Evolutionary conservation across 2,797 vertebrate species (phyloP).

Genomic region (Okamejei kenojei): DNA sequence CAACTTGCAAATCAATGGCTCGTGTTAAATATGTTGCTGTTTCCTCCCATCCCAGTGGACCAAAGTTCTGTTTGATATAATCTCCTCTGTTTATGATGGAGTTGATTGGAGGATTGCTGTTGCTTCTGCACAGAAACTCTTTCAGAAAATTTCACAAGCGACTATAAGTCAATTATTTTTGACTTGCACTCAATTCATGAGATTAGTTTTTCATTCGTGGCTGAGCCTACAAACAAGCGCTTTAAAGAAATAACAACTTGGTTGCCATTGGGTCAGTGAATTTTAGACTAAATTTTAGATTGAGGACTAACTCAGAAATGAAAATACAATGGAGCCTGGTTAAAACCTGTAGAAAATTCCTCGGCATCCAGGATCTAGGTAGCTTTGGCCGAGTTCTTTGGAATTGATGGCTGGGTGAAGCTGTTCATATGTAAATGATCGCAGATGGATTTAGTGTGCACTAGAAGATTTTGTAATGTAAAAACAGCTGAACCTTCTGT

Average conservation of each 20-base stretch:
- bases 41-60: slow-evolving; percentile 40
- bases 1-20: slow-evolving; percentile 43
- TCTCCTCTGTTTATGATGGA: slow-evolving; percentile 43
- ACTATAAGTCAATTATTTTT: slow-evolving; percentile 36
- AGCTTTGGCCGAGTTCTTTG: slow-evolving; percentile 14
- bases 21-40: slow-evolving; percentile 37
- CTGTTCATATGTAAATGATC: neutral
- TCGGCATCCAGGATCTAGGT: slow-evolving; percentile 41
- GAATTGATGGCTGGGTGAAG: slow-evolving; percentile 11
- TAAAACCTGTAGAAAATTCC: slow-evolving; percentile 48
- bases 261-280: slow-evolving; percentile 46
- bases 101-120: slow-evolving; percentile 44
- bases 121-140: slow-evolving; percentile 48
- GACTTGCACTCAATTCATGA: slow-evolving; percentile 51
- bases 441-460: slow-evolving; percentile 31
- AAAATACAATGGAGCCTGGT: slow-evolving; percentile 49
- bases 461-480: slow-evolving; percentile 40
- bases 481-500: slow-evolving; percentile 49
- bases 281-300: neutral
- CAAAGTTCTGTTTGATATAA: slow-evolving; percentile 50
- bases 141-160: slow-evolving; percentile 4
- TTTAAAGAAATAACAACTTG: slow-evolving; percentile 1
- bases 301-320: slow-evolving; percentile 42
- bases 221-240: slow-evolving; percentile 49
- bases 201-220: slow-evolving; percentile 52